Conservation (phyloP, 2,797 vertebrate species). For the Sebastes steindachneri region DNA sequence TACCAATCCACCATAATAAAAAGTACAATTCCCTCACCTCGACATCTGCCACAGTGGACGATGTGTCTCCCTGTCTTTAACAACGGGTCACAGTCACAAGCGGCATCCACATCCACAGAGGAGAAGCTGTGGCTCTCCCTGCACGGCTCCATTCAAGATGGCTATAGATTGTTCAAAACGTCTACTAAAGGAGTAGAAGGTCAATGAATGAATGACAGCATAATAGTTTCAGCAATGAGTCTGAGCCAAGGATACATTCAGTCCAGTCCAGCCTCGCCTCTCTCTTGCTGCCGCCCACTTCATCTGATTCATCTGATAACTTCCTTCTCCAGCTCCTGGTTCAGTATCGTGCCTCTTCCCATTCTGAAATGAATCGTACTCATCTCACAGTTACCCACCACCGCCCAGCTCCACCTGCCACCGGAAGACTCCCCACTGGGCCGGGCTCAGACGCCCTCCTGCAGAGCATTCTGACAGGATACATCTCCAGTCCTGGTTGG, state of each 20-base stretch:
- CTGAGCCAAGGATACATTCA: neutral
- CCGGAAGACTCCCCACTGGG: neutral
- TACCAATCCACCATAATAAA: slow-evolving; percentile 22
- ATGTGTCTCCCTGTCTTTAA: neutral
- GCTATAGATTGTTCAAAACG: neutral
- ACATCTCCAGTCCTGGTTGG: neutral
- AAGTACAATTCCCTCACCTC: neutral
- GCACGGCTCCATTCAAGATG: neutral
- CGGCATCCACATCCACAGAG: neutral
- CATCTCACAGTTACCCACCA: neutral
- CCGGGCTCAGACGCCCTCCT: neutral
- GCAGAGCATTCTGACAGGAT: slow-evolving; percentile 15
- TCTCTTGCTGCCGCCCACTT: neutral
- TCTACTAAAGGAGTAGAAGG: neutral
- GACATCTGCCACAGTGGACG: slow-evolving; percentile 22
- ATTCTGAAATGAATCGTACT: slow-evolving; percentile 12
- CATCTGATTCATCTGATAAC: neutral
- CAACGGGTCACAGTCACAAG: neutral
- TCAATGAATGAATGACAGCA: neutral
- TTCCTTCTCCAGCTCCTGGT: neutral
- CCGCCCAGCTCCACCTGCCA: slow-evolving; percentile 16
- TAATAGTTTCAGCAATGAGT: neutral
- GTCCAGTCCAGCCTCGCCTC: neutral
- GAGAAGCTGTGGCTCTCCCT: neutral
- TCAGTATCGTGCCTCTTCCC: neutral